Base-by-base conservation (phyloP, 2,113 vertebrate species). In the Pseudonaja textilis region DNA sequence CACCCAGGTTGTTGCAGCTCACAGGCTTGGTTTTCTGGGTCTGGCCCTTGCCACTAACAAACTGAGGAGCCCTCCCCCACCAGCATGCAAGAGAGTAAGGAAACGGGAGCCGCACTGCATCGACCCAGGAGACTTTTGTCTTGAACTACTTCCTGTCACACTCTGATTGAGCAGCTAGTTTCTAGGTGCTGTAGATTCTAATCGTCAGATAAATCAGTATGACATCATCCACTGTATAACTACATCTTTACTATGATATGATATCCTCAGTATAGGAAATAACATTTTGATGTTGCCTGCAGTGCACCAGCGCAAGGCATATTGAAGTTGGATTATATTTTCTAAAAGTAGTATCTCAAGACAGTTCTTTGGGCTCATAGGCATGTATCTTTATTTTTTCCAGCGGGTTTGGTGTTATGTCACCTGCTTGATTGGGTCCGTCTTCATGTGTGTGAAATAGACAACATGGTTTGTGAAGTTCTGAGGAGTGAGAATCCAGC, bases 361-460 rank as follows among this genome's bases (percentile, higher is more conserved):
- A 29, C 26, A 57, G 61, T 81, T 23, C 45, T 86, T 55, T 29
- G 3, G 39, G 87, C 20, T 56, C n/a, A 22, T 39, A 34, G 88
- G 25, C 7, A 47, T n/a, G 29, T 85, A 69, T 91, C 3, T 45
- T 93, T 50, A 94, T 29, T 96, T 52, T 10, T 23, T 87, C 7
- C 92, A 99, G 99, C 98, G 1, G 99, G 99, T 3, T 96, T 98
- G 47, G 98, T 99, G 34, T 95, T 99, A 94, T 98, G 99, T 11
- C 98, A 98, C 64, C 98, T 99, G 14, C 97, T 99, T 54, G 99
- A 99, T 97, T 99, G 99, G 99, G 98, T 99, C 50, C 98, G 98
- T 29, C 97, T 99, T 54, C 99, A 99, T 0, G 98, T 99, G 92
- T 98, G 98, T 0, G 99, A 99, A 0, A 98, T 99, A 95, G 99